Evolutionary conservation across 2,113 vertebrate species (phyloP), one percentile per base, ranked within the genome.

Genomic region (Narcine bancroftii): DNA sequence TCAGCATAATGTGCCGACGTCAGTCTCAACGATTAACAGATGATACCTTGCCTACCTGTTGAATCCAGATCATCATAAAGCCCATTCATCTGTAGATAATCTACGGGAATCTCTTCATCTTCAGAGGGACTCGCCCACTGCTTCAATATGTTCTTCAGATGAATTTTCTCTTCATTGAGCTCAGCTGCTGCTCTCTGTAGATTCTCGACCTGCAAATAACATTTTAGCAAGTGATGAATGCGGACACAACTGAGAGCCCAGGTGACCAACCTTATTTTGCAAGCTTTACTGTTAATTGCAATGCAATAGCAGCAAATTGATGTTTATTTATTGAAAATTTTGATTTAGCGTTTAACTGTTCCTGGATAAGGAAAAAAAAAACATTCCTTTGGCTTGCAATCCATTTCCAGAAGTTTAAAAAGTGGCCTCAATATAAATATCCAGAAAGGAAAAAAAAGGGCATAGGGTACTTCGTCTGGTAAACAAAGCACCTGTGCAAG

Each of bases 71-170:
- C 15, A 6, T 87, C 53, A 60, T 6, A 3, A 60, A 39, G 33
- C 2, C 33, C 81, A 19, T 42, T 60, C 1, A 2, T 10, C 53
- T 17, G 15, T n/a, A 2, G 33, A 7, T 6, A 15, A 1, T 85
- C 81, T 1, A 0, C 15, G 33, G 81, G n/a, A 19, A 60, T 2
- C 5, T 87, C 81, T 6, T 60, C 21, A 19, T 9, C 94, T 93
- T n/a, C 93, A 72, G 94, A 56, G n/a, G 94, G 93, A 92, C 94
- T 95, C 7, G 45, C 33, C 96, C 96, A 96, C 53, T 96, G 13
- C n/a, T 92, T 29, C 29, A 97, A 94, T 92, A 96, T 96, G 53
- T 95, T 93, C 0, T 94, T 93, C 92, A 96, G 96, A 72, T 94
- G 93, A 92, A 92, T 85, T 50, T 95, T 95, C 93, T 95, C 94